Percentiles rank a stretch among this genome's conserved stretches.
Conservation (phyloP, 2,113 vertebrate genomes). For the Climacteris rufus region DNA sequence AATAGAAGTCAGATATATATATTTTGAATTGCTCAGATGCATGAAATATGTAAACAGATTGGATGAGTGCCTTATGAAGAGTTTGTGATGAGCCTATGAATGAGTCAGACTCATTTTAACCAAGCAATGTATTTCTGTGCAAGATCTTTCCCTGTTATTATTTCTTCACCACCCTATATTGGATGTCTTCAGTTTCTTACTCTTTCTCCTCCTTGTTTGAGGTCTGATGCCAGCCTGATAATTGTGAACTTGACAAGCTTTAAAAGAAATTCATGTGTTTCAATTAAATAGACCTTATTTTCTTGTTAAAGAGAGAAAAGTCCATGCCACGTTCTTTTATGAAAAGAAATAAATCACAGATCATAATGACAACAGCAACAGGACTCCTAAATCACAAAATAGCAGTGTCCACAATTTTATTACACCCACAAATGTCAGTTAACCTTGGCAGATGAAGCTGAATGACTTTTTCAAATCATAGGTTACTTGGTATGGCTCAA, state of each 20-base stretch:
- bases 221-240: not conserved
- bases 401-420: conserved; percentile 6
- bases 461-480: not conserved
- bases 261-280: not conserved
- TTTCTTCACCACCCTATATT: not conserved
- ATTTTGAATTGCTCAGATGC: conserved; percentile 14
- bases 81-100: not conserved
- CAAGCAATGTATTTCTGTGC: not conserved
- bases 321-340: not conserved
- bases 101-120: not conserved
- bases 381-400: conserved; percentile 12
- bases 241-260: not conserved
- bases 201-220: not conserved
- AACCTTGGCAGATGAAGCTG: conserved; percentile 19
- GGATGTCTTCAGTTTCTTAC: not conserved
- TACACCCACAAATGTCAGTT: not conserved
- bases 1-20: not conserved
- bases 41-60: not conserved
- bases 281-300: not conserved
- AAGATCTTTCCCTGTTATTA: not conserved
- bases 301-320: not conserved
- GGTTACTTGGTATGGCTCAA: not conserved
- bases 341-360: conserved; percentile 2
- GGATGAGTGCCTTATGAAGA: not conserved
- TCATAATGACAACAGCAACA: not conserved